Conservation (phyloP, 2,888 invertebrate species). For the Bimastos eiseni region DNA sequence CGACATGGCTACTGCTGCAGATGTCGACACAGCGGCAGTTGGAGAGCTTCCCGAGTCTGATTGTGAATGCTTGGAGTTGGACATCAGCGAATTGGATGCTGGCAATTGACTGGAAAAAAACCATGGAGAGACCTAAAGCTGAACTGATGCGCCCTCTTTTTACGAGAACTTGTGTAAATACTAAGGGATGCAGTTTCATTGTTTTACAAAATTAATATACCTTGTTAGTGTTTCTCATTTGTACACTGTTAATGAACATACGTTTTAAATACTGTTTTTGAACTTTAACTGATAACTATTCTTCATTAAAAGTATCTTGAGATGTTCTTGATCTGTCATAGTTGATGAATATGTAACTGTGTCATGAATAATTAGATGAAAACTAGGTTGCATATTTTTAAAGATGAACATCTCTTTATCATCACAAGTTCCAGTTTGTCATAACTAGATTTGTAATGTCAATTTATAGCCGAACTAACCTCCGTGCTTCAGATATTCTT, state of each 20-base stretch:
- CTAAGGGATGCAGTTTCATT: background rate
- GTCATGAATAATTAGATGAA: too few species aligned
- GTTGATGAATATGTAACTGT: too few species aligned
- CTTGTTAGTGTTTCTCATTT: background rate
- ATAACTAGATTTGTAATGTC: too few species aligned
- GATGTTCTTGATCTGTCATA: too few species aligned
- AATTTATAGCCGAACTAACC: too few species aligned
- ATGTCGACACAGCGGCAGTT: background rate
- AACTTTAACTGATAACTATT: background rate
- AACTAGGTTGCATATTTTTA: too few species aligned
- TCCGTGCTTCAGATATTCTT: too few species aligned
- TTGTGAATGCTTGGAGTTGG: constrained; percentile 6
- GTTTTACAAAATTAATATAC: background rate
- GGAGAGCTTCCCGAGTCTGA: background rate
- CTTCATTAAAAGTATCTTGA: too few species aligned
- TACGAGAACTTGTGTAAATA: background rate
- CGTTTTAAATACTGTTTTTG: too few species aligned
- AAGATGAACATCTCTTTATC: too few species aligned
- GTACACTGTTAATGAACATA: background rate
- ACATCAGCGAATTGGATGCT: background rate
- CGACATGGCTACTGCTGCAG: background rate
- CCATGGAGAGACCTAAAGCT: background rate
- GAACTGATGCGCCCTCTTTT: background rate
- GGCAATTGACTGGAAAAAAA: background rate
- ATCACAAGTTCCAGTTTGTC: too few species aligned